phyloP scores from a whole-genome alignment of 2,797 vertebrate genomes.

The Anabacerthia variegaticeps region DNA sequence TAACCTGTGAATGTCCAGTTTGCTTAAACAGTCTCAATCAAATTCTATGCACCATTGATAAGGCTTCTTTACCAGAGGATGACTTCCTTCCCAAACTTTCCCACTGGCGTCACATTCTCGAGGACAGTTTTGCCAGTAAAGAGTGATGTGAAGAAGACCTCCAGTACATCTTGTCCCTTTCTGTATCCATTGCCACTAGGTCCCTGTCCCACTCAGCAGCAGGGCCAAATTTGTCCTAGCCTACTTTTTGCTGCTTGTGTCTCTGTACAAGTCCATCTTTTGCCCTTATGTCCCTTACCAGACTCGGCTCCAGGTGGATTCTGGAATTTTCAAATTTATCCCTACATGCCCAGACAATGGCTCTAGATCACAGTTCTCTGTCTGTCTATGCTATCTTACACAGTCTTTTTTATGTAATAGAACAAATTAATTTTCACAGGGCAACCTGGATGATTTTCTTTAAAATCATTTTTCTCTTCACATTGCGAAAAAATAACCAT shows the following conservation, averaged over 20 bases:
- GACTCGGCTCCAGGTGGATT: neutral
- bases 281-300: neutral
- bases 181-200: neutral
- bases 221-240: neutral
- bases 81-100: neutral
- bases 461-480: neutral
- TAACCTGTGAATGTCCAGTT: neutral
- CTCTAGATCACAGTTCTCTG: neutral
- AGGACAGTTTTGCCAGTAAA: neutral
- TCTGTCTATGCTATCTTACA: neutral
- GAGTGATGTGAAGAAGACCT: neutral
- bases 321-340: neutral
- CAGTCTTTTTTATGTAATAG: neutral
- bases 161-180: neutral
- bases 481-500: neutral
- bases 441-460: neutral
- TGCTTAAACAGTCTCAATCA: neutral
- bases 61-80: neutral
- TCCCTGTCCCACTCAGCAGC: neutral
- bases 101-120: neutral
- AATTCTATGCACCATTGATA: rapidly evolving
- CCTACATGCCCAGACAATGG: neutral
- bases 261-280: neutral
- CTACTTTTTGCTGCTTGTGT: neutral
- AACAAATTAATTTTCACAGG: neutral